Evolutionary conservation across 2,888 invertebrate species (phyloP).

Genomic region (Gymnosoma rotundatum): DNA sequence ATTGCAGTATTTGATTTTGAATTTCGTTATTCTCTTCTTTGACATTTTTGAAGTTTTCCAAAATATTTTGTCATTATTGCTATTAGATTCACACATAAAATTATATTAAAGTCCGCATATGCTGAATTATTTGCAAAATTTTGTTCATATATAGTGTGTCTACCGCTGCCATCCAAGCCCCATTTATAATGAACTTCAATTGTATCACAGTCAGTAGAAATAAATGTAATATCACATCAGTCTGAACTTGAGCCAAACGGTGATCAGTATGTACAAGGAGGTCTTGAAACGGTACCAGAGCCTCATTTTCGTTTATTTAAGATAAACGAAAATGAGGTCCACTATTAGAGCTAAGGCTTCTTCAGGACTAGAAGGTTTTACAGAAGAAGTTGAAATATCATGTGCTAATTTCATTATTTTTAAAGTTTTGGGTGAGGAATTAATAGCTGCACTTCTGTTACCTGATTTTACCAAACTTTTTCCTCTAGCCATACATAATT

Average conservation of each 20-base stretch:
- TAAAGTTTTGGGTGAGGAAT: background rate
- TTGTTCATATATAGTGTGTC: slow-evolving; percentile 31
- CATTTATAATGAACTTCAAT: slow-evolving; percentile 30
- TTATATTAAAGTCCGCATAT: too few relatives aligned
- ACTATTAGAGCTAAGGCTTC: background rate
- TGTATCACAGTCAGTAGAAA: background rate
- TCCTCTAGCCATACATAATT: background rate
- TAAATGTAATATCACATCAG: too few relatives aligned
- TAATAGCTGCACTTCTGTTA: background rate
- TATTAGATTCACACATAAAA: slow-evolving; percentile 11
- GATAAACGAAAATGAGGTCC: too few relatives aligned
- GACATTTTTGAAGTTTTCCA: too few relatives aligned
- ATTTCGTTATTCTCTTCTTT: background rate
- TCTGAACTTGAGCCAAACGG: too few relatives aligned
- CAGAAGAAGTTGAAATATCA: background rate
- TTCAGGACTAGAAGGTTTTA: background rate
- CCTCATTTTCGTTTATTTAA: slow-evolving; percentile 3
- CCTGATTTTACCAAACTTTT: slow-evolving; percentile 1
- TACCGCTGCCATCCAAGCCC: slow-evolving; percentile 31
- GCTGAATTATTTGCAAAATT: background rate
- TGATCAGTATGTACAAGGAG: background rate
- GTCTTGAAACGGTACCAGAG: background rate
- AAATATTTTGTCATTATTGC: background rate
- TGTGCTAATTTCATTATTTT: slow-evolving; percentile 3
- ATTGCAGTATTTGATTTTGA: slow-evolving; percentile 6